Percentiles rank a stretch among this genome's conserved stretches.
These are phyloP conservation scores for Pangasius macronema DNA, from an alignment of 2,797 vertebrate genomes.

Conservation along the genomic window DNA sequence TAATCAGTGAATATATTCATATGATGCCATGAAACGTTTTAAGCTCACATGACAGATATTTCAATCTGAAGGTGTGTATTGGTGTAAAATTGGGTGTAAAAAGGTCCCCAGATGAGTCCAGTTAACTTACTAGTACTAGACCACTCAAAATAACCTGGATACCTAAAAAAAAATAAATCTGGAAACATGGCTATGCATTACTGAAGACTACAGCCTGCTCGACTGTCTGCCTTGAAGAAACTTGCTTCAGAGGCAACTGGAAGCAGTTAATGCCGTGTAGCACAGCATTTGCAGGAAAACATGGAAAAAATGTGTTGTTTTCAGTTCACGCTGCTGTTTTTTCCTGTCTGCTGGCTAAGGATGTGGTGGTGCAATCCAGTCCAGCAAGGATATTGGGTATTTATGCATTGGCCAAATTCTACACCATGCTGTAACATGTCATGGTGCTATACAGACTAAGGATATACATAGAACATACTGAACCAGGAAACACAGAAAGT, in stretches of 20 bases:
- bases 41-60: background rate
- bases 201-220: background rate
- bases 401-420: conserved; percentile 63
- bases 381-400: conserved; percentile 42
- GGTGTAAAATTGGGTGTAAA: background rate
- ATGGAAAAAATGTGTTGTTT: conserved; percentile 40
- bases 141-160: background rate
- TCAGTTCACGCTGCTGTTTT: conserved; percentile 60
- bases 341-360: conserved; percentile 53
- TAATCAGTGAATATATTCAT: background rate
- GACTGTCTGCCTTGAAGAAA: background rate
- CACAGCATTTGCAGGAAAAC: conserved; percentile 51
- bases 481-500: background rate
- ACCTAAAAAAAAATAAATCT: background rate
- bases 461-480: background rate
- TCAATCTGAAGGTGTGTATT: background rate
- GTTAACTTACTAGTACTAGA: background rate
- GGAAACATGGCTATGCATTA: background rate
- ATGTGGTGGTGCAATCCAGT: conserved; percentile 53
- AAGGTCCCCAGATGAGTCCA: background rate
- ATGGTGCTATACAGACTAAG: background rate
- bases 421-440: conserved; percentile 65
- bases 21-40: no score
- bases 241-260: background rate
- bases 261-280: conserved; percentile 54